phyloP scores from a whole-genome alignment of 2,113 vertebrate genomes.

The Vulpes vulpes region DNA sequence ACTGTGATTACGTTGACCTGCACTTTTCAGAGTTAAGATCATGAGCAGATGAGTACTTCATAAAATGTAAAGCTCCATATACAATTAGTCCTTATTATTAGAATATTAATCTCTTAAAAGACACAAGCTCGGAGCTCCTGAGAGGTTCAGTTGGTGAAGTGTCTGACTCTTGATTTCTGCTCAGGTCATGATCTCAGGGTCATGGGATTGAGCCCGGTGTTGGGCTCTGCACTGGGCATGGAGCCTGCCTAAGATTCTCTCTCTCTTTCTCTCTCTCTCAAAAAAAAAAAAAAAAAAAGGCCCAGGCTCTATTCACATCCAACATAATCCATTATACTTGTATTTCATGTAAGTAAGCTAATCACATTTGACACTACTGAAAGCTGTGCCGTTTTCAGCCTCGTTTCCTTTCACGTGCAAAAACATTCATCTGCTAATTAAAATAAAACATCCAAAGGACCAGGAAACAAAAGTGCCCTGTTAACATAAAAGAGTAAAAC shows the following conservation, averaged over 20 bases:
- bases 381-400: constrained; percentile 41
- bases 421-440: constrained; percentile 75
- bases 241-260: not conserved
- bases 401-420: constrained; percentile 69
- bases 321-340: not conserved
- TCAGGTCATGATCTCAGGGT: not conserved
- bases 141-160: not conserved
- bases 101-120: constrained; percentile 45
- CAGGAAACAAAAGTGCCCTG: constrained; percentile 58
- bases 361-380: constrained; percentile 14
- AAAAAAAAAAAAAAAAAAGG: too few species aligned
- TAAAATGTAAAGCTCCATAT: not conserved
- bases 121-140: not conserved
- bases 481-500: constrained; percentile 41
- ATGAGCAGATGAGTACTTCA: not conserved
- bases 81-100: constrained; percentile 34
- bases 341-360: constrained; percentile 16
- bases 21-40: constrained; percentile 1
- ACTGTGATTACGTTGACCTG: not conserved
- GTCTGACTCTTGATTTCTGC: not conserved
- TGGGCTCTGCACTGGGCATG: not conserved
- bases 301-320: not conserved
- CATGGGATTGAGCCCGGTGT: too few species aligned
- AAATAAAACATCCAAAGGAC: constrained; percentile 75
- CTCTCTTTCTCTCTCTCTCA: not conserved